phyloP scores from a whole-genome alignment of 2,888 invertebrate species.

The Andricus quercusramuli region DNA sequence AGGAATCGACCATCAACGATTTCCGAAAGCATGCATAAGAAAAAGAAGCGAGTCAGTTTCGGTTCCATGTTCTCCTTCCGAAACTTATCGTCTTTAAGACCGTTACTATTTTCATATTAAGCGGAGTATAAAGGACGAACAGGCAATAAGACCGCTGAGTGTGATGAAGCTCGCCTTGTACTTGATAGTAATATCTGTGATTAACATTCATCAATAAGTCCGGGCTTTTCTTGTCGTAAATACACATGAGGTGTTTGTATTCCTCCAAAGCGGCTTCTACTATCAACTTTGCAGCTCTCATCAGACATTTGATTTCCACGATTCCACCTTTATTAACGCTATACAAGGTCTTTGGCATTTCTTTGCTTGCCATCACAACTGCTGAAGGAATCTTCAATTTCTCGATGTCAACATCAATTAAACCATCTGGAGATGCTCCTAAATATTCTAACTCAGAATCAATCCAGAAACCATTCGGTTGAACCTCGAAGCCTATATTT shows the following conservation, averaged over 20 bases:
- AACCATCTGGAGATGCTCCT: conserved; percentile 59
- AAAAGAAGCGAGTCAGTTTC: conserved; percentile 49
- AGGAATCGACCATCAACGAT: conserved; percentile 48
- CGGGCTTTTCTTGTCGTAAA: neutral
- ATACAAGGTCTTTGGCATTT: neutral
- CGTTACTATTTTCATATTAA: conserved; percentile 44
- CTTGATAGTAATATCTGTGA: conserved; percentile 57
- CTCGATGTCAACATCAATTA: conserved; percentile 51
- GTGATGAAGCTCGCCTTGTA: conserved; percentile 58
- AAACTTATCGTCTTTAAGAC: conserved; percentile 51
- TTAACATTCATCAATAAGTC: conserved; percentile 45
- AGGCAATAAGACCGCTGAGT: conserved; percentile 49
- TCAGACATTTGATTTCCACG: conserved; percentile 59
- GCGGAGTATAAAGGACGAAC: conserved; percentile 53
- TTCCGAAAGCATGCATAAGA: conserved; percentile 26
- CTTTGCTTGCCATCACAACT: neutral
- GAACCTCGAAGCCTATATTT: conserved; percentile 44
- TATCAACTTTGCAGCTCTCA: conserved; percentile 50
- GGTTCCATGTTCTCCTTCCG: conserved; percentile 53
- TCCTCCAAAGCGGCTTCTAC: conserved; percentile 45
- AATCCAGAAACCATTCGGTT: conserved; percentile 59
- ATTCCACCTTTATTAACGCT: conserved; percentile 37
- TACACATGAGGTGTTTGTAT: neutral
- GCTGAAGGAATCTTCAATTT: neutral
- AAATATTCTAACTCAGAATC: conserved; percentile 54